Conservation (phyloP, 2,113 vertebrate genomes). For the Glaucidium brasilianum region DNA sequence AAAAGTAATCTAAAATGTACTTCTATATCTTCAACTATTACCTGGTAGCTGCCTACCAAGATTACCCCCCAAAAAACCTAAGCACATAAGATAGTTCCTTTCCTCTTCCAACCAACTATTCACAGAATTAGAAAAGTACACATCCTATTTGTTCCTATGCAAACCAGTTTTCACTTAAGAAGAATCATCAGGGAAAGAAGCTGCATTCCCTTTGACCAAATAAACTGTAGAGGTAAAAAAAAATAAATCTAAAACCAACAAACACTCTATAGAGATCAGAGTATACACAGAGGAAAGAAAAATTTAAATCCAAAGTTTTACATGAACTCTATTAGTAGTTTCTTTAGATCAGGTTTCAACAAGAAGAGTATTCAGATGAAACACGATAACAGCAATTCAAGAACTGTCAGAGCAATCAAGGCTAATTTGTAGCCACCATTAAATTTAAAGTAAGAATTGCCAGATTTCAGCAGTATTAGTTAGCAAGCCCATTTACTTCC, state of each 20-base stretch:
- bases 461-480: not conserved
- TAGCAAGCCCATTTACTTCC: not conserved
- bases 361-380: not conserved
- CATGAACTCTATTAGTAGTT: not conserved
- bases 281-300: not conserved
- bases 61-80: not conserved
- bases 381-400: not conserved
- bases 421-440: slow-evolving; percentile 27
- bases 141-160: not conserved
- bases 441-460: not conserved
- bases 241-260: not conserved
- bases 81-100: fast-evolving
- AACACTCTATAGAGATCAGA: not conserved
- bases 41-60: not conserved
- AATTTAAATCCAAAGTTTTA: not conserved
- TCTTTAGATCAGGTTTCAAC: slow-evolving; percentile 18
- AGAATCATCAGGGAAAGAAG: not conserved
- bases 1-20: not conserved
- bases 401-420: slow-evolving; percentile 16
- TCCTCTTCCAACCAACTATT: not conserved
- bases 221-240: not conserved
- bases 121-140: not conserved
- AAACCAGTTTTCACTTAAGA: not conserved
- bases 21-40: not conserved
- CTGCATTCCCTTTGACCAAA: not conserved